Conservation (phyloP, 2,888 invertebrate species). For the Meteorus cinctellus region DNA sequence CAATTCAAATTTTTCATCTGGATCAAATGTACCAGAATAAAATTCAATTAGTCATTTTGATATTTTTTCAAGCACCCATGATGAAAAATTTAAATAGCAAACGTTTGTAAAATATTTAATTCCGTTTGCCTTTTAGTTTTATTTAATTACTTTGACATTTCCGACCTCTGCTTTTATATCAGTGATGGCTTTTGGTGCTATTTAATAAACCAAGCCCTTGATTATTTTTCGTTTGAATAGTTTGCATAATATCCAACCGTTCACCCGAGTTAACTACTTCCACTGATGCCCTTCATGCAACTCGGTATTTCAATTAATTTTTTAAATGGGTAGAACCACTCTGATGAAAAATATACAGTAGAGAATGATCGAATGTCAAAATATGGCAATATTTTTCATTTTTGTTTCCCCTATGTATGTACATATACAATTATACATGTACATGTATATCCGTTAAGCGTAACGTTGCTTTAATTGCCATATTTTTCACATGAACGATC, state of each 20-base stretch:
- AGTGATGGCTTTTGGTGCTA: background rate
- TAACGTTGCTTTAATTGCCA: slow-evolving; percentile 60
- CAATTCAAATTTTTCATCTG: too few relatives aligned
- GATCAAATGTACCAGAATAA: too few relatives aligned
- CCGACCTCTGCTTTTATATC: background rate
- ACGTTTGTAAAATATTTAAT: too few relatives aligned
- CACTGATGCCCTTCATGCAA: background rate
- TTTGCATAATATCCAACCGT: background rate
- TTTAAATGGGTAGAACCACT: background rate
- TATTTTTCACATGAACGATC: slow-evolving; percentile 60
- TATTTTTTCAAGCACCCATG: background rate
- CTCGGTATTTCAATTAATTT: background rate
- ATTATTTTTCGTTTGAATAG: background rate
- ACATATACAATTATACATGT: slow-evolving; percentile 23
- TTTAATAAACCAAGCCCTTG: background rate
- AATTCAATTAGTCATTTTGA: background rate
- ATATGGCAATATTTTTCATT: background rate
- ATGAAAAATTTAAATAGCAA: too few relatives aligned
- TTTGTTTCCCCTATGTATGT: background rate
- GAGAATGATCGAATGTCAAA: background rate
- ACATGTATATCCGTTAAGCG: slow-evolving; percentile 59
- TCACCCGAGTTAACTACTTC: background rate
- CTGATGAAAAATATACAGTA: background rate
- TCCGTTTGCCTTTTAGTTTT: too few relatives aligned
- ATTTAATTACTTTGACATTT: too few relatives aligned